These are phyloP conservation scores for Graptemys geographica DNA, from an alignment of 2,797 vertebrate genomes.

Conservation along the genomic window DNA sequence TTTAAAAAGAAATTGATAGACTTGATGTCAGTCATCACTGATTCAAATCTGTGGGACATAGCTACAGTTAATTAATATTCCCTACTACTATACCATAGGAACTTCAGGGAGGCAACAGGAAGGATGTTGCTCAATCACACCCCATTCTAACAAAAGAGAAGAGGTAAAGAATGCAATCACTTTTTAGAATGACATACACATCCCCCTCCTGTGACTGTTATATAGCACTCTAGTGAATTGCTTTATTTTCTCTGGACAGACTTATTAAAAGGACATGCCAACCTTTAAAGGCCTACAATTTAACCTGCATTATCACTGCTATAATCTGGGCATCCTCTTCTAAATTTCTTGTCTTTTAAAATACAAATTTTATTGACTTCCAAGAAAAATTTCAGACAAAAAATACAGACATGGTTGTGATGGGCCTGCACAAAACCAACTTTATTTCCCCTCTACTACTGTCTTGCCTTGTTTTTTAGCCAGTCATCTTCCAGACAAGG, in stretches of 20 bases:
- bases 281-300: not conserved
- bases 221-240: not conserved
- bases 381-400: not conserved
- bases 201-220: not conserved
- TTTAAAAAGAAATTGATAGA: not conserved
- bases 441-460: not conserved
- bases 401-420: not conserved
- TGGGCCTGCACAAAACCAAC: not conserved
- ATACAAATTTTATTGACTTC: not conserved
- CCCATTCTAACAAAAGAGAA: not conserved
- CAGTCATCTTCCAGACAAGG: conserved; percentile 3
- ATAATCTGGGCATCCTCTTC: fast-evolving
- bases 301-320: fast-evolving
- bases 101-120: not conserved
- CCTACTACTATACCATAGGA: not conserved
- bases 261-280: fast-evolving
- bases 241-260: not conserved
- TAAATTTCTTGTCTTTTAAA: conserved; percentile 10
- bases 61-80: not conserved
- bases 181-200: not conserved
- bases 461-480: not conserved
- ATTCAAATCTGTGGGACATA: not conserved
- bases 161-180: not conserved
- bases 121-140: not conserved
- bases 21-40: not conserved